Evolutionary conservation across 2,888 invertebrate species (phyloP).

Genomic region (Lithosia quadra): DNA sequence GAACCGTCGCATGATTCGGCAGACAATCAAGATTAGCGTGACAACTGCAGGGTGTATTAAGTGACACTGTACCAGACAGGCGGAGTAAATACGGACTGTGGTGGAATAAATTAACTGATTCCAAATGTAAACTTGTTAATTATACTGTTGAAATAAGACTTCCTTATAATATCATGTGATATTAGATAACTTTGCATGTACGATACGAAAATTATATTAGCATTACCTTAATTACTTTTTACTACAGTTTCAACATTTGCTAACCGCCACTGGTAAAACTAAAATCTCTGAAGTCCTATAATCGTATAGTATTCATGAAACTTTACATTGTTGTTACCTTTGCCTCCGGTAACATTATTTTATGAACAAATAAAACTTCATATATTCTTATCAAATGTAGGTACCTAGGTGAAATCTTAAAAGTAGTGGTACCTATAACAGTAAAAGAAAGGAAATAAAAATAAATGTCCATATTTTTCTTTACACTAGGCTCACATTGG

Average conservation of each 20-base stretch:
- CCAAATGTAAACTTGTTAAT: not conserved
- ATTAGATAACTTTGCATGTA: no score
- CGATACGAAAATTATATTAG: no score
- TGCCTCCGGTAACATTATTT: not conserved
- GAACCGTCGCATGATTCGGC: not conserved
- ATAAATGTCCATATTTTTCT: constrained; percentile 32
- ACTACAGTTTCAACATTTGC: no score
- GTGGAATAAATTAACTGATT: not conserved
- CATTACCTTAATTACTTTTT: no score
- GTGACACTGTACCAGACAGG: not conserved
- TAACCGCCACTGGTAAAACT: no score
- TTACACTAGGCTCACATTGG: no score
- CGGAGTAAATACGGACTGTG: not conserved
- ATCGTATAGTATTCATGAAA: no score
- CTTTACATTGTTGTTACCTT: not conserved
- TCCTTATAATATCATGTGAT: no score
- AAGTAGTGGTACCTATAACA: constrained; percentile 2
- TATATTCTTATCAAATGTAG: constrained; percentile 16
- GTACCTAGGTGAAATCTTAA: constrained; percentile 19
- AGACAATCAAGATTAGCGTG: not conserved
- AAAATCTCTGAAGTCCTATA: no score
- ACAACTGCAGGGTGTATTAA: not conserved
- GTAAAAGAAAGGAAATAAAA: constrained; percentile 28
- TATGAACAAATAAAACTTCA: not conserved
- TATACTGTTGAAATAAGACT: no score